Conservation (phyloP, 1,140 invertebrate genomes). For the Heliothis virescens region DNA sequence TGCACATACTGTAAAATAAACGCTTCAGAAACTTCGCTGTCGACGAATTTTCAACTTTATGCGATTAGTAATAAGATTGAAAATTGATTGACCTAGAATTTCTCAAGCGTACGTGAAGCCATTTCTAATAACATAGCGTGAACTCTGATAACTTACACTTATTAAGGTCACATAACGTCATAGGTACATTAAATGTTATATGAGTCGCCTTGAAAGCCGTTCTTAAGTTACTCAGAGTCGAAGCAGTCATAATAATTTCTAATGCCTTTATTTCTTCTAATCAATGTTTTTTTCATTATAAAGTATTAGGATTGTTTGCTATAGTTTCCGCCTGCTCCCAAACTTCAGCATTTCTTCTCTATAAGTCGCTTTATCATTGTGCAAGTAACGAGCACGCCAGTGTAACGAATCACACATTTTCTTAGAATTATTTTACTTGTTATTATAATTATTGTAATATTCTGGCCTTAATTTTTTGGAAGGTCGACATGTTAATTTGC, state of each 20-base stretch:
- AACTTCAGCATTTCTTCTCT: constrained; percentile 27
- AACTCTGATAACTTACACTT: too few relatives aligned
- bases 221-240: neutral
- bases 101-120: too few relatives aligned
- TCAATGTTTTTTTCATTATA: too few relatives aligned
- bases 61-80: neutral
- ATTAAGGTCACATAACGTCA: too few relatives aligned
- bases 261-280: neutral
- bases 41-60: neutral
- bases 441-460: constrained; percentile 24
- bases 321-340: neutral
- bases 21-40: neutral
- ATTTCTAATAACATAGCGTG: too few relatives aligned
- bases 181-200: too few relatives aligned
- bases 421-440: constrained; percentile 37
- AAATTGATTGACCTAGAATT: neutral
- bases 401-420: constrained; percentile 32
- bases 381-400: constrained; percentile 28
- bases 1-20: neutral
- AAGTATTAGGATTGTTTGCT: neutral
- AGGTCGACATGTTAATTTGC: constrained; percentile 28
- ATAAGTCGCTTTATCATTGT: constrained; percentile 29
- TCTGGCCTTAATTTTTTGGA: constrained; percentile 15
- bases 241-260: neutral
- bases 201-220: neutral